These are phyloP conservation scores for Micronycteris hirsuta DNA, from an alignment of 2,113 vertebrate genomes.

Conservation along the genomic window DNA sequence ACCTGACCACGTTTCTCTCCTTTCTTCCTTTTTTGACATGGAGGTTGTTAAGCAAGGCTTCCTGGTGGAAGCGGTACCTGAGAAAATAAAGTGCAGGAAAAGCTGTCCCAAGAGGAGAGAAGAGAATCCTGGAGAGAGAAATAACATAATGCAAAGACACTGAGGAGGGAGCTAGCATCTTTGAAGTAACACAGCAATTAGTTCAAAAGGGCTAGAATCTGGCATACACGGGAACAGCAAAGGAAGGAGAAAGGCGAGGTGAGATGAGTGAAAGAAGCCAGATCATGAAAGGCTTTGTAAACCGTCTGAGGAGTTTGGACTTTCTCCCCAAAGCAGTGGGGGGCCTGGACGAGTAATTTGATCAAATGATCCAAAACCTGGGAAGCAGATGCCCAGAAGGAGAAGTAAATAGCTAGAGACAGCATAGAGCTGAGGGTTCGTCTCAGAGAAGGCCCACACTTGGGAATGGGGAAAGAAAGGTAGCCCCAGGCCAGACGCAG, in stretches of 20 bases:
- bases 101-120: not conserved
- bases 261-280: not conserved
- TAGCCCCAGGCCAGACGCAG: not conserved
- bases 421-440: not conserved
- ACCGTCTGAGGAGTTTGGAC: not conserved
- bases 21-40: not conserved
- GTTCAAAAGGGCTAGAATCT: not conserved
- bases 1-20: not conserved
- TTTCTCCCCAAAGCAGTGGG: not conserved
- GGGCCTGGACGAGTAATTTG: not conserved
- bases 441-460: not conserved
- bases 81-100: not conserved
- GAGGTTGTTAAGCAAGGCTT: not conserved
- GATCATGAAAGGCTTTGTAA: not conserved
- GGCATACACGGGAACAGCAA: not conserved
- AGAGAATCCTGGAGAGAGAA: not conserved
- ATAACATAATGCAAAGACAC: not conserved
- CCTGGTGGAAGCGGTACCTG: not conserved
- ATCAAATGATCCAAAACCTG: not conserved
- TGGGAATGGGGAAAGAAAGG: not conserved
- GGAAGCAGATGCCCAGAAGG: not conserved
- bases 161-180: not conserved
- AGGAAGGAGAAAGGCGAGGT: not conserved
- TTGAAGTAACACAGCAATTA: not conserved
- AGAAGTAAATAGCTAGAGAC: not conserved